Evolutionary conservation across 2,888 invertebrate genomes (phyloP).

Genomic region (Orthonevra nobilis): DNA sequence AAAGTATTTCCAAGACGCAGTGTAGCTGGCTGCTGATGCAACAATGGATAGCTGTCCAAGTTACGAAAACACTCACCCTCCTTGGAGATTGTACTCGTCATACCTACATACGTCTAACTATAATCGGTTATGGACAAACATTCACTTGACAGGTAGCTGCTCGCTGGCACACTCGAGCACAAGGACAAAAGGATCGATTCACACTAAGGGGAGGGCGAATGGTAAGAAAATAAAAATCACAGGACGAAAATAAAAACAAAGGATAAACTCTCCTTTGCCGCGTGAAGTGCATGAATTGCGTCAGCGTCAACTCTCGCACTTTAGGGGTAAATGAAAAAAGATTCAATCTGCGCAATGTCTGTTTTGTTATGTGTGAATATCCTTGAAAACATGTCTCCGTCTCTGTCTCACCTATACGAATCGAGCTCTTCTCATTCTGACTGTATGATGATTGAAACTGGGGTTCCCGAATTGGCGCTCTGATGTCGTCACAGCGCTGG

Average conservation of each 20-base stretch:
- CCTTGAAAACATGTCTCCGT: conserved; percentile 31
- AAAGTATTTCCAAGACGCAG: conserved; percentile 11
- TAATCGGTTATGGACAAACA: neutral
- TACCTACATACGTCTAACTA: no score
- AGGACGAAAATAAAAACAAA: conserved; percentile 39
- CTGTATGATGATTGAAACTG: neutral
- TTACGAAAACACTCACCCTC: conserved; percentile 23
- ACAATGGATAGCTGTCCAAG: conserved; percentile 36
- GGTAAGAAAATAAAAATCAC: conserved; percentile 1
- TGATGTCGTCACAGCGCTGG: conserved; percentile 23
- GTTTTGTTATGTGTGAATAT: conserved; percentile 34
- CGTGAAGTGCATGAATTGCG: conserved; percentile 57
- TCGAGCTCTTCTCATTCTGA: conserved; percentile 5
- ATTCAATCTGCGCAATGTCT: conserved; percentile 45
- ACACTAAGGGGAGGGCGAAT: conserved; percentile 28
- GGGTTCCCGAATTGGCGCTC: conserved; percentile 23
- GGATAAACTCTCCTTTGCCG: conserved; percentile 15
- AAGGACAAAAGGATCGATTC: conserved; percentile 65
- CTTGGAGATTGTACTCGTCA: neutral
- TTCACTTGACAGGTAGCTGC: conserved; percentile 42
- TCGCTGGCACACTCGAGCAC: conserved; percentile 28
- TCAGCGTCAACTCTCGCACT: conserved; percentile 38
- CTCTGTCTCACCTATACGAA: conserved; percentile 35
- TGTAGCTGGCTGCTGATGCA: conserved; percentile 39
- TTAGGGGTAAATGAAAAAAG: conserved; percentile 13